A percentile compares a stretch with the other conserved stretches of the same genome.
These are phyloP conservation scores for Nephila pilipes DNA, from an alignment of 1,140 invertebrate species.

Conservation along the genomic window DNA sequence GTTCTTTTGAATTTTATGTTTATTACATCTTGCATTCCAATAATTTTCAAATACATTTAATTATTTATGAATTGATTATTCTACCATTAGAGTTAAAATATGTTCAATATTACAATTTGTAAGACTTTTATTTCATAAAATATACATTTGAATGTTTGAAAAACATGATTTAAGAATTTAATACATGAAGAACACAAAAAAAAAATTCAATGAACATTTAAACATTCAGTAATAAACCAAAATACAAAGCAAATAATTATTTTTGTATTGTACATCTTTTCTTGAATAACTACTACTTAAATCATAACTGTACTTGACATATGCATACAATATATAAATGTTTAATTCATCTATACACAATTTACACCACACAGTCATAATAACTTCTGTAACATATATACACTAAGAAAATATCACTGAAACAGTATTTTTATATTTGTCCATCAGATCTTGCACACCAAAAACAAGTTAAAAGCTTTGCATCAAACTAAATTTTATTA, in stretches of 20 bases:
- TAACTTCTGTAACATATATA: background rate
- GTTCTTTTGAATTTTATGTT: too few relatives aligned
- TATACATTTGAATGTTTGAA: slow-evolving; percentile 62
- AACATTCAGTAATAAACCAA: background rate
- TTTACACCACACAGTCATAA: slow-evolving; percentile 19
- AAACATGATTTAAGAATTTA: slow-evolving; percentile 32
- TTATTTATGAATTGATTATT: too few relatives aligned
- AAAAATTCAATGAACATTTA: background rate
- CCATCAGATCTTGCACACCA: background rate
- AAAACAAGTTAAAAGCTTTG: slow-evolving; percentile 37
- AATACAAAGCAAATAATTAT: too few relatives aligned
- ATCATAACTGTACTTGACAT: too few relatives aligned
- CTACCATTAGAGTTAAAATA: background rate
- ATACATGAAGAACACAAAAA: slow-evolving; percentile 8
- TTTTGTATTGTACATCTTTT: too few relatives aligned
- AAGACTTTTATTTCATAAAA: slow-evolving; percentile 71
- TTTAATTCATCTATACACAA: slow-evolving; percentile 34
- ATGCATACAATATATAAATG: background rate
- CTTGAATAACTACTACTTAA: too few relatives aligned
- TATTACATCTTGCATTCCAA: too few relatives aligned
- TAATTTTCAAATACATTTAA: too few relatives aligned
- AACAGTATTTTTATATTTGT: background rate
- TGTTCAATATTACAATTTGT: background rate
- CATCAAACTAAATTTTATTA: background rate
- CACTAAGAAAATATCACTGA: background rate